phyloP scores from a whole-genome alignment of 2,113 vertebrate genomes.

The Nematolebias whitei region DNA sequence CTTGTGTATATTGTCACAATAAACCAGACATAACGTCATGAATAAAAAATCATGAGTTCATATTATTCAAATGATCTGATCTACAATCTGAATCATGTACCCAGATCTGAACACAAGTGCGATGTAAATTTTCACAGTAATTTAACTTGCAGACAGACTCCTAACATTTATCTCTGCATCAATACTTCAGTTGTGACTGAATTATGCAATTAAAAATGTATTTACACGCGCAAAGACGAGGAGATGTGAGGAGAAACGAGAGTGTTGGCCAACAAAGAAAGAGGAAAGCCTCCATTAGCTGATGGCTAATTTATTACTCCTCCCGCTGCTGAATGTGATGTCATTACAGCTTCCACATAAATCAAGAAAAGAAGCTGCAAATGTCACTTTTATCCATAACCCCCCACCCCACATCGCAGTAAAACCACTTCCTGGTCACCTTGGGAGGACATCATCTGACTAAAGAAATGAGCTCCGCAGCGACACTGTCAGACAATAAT shows the following conservation, averaged over 20 bases:
- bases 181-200: conserved; percentile 1
- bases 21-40: too few relatives aligned
- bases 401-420: conserved; percentile 1
- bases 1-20: too few relatives aligned
- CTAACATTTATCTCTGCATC: conserved; percentile 3
- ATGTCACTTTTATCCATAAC: conserved; percentile 45
- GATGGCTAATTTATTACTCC: conserved; percentile 69
- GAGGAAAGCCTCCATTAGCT: conserved; percentile 65
- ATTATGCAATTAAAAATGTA: conserved; percentile 18
- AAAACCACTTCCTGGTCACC: conserved; percentile 79
- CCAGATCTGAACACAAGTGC: neutral
- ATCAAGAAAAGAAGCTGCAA: conserved; percentile 58
- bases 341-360: conserved; percentile 74
- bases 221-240: conserved; percentile 17
- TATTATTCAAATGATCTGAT: neutral
- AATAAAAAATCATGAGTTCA: too few relatives aligned
- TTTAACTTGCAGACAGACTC: neutral
- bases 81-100: neutral
- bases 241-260: conserved; percentile 15
- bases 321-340: conserved; percentile 69
- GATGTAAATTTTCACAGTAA: neutral
- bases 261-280: conserved; percentile 53
- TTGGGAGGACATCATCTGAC: conserved; percentile 67
- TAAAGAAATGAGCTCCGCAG: conserved; percentile 57
- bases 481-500: conserved; percentile 62